Percentiles rank a stretch among this genome's conserved stretches.
Conservation (phyloP, 2,113 vertebrate genomes). For the Carassius gibelio region DNA sequence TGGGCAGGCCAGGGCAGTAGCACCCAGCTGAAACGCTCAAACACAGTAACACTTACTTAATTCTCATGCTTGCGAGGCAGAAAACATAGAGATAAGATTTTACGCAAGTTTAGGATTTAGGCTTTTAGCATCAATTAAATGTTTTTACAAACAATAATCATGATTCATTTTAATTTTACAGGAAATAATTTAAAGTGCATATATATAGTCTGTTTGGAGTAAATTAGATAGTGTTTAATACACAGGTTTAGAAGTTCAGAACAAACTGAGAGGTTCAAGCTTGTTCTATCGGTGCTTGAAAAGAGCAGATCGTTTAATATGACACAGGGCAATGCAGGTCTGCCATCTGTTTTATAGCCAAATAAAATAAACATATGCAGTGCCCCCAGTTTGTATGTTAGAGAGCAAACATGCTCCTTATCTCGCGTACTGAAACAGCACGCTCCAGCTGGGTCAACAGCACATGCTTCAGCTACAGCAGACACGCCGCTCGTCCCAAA, state of each 20-base stretch:
- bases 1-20: neutral
- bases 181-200: neutral
- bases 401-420: conserved; percentile 9
- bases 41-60: too few species aligned
- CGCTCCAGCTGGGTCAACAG: conserved; percentile 43
- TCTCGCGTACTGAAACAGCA: conserved; percentile 21
- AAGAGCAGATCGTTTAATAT: too few species aligned
- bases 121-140: neutral
- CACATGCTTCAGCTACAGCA: neutral
- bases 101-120: neutral
- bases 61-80: neutral
- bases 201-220: too few species aligned
- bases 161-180: neutral
- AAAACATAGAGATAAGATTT: neutral
- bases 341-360: too few species aligned
- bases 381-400: neutral
- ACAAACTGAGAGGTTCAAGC: neutral
- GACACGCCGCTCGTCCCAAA: conserved; percentile 9
- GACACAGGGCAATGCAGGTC: too few species aligned
- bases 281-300: neutral
- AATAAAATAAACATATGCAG: neutral
- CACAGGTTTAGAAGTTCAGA: neutral
- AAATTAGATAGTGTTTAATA: neutral
- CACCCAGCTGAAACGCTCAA: neutral
- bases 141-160: neutral